These are phyloP conservation scores for Hirtodrosophila confusa DNA, from an alignment of 2,888 invertebrate genomes.

Conservation along the genomic window DNA sequence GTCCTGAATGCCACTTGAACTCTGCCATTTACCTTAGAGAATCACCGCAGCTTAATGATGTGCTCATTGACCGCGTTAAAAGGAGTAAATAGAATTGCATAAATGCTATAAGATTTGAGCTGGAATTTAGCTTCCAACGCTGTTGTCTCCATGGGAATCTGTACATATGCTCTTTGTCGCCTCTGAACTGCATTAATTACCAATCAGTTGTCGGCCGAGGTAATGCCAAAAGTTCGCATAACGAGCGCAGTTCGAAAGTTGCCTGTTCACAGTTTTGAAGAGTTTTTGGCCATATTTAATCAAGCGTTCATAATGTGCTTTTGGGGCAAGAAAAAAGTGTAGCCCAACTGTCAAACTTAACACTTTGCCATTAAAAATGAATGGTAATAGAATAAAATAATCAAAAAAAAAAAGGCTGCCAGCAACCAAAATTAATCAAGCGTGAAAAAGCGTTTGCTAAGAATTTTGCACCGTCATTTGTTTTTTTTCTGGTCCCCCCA, in stretches of 20 bases:
- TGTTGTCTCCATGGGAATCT: conserved; percentile 12
- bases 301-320: conserved; percentile 66
- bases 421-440: conserved; percentile 70
- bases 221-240: conserved; percentile 12
- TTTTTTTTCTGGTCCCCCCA: conserved; percentile 28
- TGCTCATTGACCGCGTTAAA: conserved; percentile 49
- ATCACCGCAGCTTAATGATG: conserved; percentile 38
- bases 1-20: conserved; percentile 46
- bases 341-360: conserved; percentile 69
- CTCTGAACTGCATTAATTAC: conserved; percentile 47
- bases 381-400: conserved; percentile 56
- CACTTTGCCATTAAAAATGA: conserved; percentile 68
- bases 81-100: conserved; percentile 1
- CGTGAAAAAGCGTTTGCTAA: conserved; percentile 67
- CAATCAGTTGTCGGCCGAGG: conserved; percentile 30
- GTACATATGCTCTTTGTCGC: conserved; percentile 25
- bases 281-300: conserved; percentile 54
- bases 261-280: conserved; percentile 8
- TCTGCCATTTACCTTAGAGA: conserved; percentile 27
- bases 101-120: not conserved
- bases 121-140: conserved; percentile 1
- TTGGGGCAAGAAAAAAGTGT: conserved; percentile 6
- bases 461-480: conserved; percentile 64
- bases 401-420: conserved; percentile 7
- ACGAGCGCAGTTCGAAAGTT: conserved; percentile 21